Conservation (phyloP, 1,140 invertebrate genomes). For the Drosophila lini region DNA sequence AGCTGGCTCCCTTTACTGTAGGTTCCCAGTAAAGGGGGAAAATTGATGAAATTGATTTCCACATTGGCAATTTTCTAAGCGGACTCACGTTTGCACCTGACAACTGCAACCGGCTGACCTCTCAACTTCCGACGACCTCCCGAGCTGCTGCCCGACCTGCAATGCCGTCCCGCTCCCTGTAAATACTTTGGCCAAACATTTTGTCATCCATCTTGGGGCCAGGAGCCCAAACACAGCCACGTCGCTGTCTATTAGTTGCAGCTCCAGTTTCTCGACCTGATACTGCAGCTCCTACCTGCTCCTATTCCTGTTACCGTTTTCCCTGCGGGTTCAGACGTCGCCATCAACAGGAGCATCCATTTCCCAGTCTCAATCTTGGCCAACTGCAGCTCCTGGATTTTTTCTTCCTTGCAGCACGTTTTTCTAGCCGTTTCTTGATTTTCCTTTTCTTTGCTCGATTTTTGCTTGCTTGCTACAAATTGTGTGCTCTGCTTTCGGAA, state of each 20-base stretch:
- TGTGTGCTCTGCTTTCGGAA: slow-evolving; percentile 53
- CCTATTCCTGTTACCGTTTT: slow-evolving; percentile 1
- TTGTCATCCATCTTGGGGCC: slow-evolving; percentile 71
- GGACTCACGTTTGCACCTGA: slow-evolving; percentile 60
- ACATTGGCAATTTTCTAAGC: slow-evolving; percentile 75
- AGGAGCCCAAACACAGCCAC: slow-evolving; percentile 35
- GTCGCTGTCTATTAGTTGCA: slow-evolving; percentile 55
- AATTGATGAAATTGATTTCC: slow-evolving; percentile 78
- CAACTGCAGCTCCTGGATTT: slow-evolving; percentile 47
- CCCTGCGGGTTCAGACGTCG: slow-evolving; percentile 76
- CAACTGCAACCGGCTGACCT: slow-evolving; percentile 71
- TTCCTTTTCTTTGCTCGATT: slow-evolving; percentile 29
- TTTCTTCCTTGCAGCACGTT: slow-evolving; percentile 50
- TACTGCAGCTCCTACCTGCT: slow-evolving; percentile 4
- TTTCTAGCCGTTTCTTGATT: slow-evolving; percentile 39
- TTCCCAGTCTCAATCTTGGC: slow-evolving; percentile 66
- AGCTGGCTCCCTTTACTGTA: not conserved
- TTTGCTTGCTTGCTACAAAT: slow-evolving; percentile 65
- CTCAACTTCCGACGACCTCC: slow-evolving; percentile 24
- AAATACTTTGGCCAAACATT: slow-evolving; percentile 71
- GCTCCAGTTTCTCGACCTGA: slow-evolving; percentile 12
- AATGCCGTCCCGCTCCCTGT: slow-evolving; percentile 5
- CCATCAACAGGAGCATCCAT: slow-evolving; percentile 73
- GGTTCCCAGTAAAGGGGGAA: no score
- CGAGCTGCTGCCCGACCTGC: not conserved